Base-by-base conservation (phyloP, 2,113 vertebrate genomes). In the Ardeotis arabs region DNA sequence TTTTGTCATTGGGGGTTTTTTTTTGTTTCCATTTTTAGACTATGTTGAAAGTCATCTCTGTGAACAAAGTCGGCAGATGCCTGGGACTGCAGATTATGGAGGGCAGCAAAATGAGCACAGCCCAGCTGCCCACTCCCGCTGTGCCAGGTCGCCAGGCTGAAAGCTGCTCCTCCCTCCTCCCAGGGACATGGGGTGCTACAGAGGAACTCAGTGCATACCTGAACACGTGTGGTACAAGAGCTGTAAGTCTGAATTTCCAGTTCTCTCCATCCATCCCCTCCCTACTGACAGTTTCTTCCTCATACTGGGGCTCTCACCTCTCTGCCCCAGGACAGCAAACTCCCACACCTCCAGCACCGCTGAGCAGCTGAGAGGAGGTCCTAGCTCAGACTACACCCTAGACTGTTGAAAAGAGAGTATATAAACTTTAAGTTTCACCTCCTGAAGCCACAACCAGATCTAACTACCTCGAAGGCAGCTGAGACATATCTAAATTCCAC, bases 141-240 rank as follows among this genome's bases (percentile, higher is more conserved):
- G 28, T 24, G 18, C 27, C 69, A 28, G 28, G 62, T n/a, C 11
- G 1, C 10, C 3, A 2, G 10, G 22, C 19, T 64, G 22, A 52
- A 47, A 33, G 18, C 5, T 28, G 22, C 39, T 50, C 3, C 12
- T 74, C 2, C 5, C 8, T 62, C 5, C 8, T 62, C 39, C 13
- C 4, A 0, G 33, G 56, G 37, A n/a, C 41, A 23, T 2, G 1
- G 12, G 24, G 25, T 44, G 66, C 29, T 20, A 35, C 0, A 0
- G 31, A 66, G 21, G 4, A 49, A 23, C 17, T 72, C 37, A 5
- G 14, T 3, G 9, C 3, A 0, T 8, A 14, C 7, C 56, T 62
- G 28, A 58, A 11, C 27, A 7, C 3, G 1, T 0, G 3, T 6
- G 14, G 6, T 7, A 35, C 18, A 35, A 50, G 4, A 58, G 18